phyloP scores from a whole-genome alignment of 2,797 vertebrate species.

The Eremophila alpestris region DNA sequence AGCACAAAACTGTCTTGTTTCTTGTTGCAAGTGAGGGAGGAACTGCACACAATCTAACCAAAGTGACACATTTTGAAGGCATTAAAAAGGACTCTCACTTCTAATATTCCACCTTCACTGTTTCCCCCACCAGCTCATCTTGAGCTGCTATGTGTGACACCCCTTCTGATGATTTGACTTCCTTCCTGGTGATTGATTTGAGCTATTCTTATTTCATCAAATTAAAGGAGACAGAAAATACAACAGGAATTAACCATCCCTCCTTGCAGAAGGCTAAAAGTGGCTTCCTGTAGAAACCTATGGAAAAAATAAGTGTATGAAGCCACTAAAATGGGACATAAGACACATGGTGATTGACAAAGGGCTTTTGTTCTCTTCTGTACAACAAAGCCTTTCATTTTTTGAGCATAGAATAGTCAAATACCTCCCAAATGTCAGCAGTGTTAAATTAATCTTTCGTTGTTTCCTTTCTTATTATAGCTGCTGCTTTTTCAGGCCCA shows the following conservation, averaged over 20 bases:
- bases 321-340: not conserved
- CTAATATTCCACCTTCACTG: not conserved
- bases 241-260: not conserved
- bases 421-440: not conserved
- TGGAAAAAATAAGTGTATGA: not conserved
- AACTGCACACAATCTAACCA: not conserved
- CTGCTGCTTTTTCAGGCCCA: not conserved
- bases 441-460: not conserved
- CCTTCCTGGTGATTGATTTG: slow-evolving; percentile 29
- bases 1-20: not conserved
- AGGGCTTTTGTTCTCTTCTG: not conserved
- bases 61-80: not conserved
- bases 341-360: not conserved
- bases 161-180: slow-evolving; percentile 9
- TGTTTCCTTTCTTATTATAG: not conserved
- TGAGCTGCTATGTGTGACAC: slow-evolving; percentile 10
- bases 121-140: not conserved
- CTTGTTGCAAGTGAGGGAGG: not conserved
- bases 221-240: slow-evolving; percentile 34
- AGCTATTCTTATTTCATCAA: slow-evolving; percentile 44
- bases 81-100: not conserved
- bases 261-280: not conserved
- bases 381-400: not conserved
- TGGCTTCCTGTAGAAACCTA: not conserved
- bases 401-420: not conserved